Conservation (phyloP, 2,888 invertebrate genomes). For the Strigamia transsilvanica region DNA sequence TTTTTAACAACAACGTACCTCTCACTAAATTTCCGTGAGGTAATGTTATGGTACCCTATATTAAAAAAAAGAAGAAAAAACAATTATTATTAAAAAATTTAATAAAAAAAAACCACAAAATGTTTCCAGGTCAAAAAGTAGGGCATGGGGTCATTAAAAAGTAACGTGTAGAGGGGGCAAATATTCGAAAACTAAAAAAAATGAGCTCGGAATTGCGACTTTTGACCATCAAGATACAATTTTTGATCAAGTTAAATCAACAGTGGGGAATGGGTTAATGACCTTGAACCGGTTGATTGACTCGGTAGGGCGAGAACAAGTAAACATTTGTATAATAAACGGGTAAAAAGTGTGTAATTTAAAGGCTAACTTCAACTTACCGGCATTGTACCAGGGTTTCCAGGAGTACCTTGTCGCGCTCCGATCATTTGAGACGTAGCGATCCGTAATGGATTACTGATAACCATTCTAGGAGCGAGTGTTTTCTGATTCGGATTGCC, state of each 20-base stretch:
- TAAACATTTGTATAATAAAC: neutral
- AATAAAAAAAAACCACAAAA: conserved; percentile 50
- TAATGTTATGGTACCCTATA: conserved; percentile 71
- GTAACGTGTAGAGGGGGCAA: neutral
- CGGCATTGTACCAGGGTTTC: conserved; percentile 69
- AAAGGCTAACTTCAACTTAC: conserved; percentile 11
- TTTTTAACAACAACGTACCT: conserved; percentile 90
- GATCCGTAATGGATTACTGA: conserved; percentile 62
- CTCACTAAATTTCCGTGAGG: conserved; percentile 81
- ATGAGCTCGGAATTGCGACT: neutral
- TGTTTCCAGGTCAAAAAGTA: conserved; percentile 13
- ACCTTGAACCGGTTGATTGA: conserved; percentile 40
- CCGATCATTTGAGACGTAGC: conserved; percentile 76
- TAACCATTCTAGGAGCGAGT: conserved; percentile 77
- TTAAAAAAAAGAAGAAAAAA: conserved; percentile 54
- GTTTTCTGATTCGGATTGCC: conserved; percentile 55
- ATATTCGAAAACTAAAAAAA: conserved; percentile 15
- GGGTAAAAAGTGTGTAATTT: neutral
- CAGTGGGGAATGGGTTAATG: neutral
- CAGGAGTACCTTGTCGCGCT: conserved; percentile 80
- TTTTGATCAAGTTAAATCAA: neutral
- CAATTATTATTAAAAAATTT: conserved; percentile 52
- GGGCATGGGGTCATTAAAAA: conserved; percentile 10
- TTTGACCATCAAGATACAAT: conserved; percentile 5
- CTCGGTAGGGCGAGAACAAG: neutral